phyloP scores from a whole-genome alignment of 2,888 invertebrate species.

The Heliconius charithonia region DNA sequence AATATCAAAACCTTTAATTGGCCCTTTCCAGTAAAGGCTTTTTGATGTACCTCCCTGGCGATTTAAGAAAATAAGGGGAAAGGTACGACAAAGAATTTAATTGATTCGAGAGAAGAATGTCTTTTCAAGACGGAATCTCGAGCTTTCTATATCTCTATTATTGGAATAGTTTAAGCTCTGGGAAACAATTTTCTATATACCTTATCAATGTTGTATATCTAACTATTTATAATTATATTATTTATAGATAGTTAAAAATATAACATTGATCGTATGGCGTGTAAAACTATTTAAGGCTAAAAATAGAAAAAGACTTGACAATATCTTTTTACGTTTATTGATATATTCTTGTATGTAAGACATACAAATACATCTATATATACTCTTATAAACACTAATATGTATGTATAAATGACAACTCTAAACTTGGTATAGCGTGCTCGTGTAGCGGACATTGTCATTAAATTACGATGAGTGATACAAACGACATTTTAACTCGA shows the following conservation, averaged over 20 bases:
- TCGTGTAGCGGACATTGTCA: conserved; percentile 36
- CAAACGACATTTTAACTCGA: conserved; percentile 66
- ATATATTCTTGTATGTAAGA: no score
- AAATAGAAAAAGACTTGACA: no score
- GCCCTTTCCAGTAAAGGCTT: conserved; percentile 64
- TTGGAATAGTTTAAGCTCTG: conserved; percentile 46
- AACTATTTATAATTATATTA: background rate
- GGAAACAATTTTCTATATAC: conserved; percentile 43
- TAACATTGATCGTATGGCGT: no score
- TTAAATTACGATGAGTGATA: conserved; percentile 53
- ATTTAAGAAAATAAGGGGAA: conserved; percentile 69
- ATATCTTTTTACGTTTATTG: no score
- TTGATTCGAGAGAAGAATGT: conserved; percentile 71
- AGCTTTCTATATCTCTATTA: conserved; percentile 46
- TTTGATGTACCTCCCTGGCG: conserved; percentile 63
- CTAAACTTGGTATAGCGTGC: conserved; percentile 25
- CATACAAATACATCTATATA: background rate
- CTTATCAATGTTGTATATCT: conserved; percentile 25
- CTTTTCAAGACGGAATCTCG: conserved; percentile 53
- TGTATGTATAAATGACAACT: background rate
- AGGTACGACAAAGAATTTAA: conserved; percentile 75
- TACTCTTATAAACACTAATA: no score
- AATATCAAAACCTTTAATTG: conserved; percentile 80
- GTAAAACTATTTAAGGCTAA: no score
- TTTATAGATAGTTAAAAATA: no score